These are phyloP conservation scores for Dinocampus coccinellae DNA, from an alignment of 2,888 invertebrate species.

Conservation along the genomic window DNA sequence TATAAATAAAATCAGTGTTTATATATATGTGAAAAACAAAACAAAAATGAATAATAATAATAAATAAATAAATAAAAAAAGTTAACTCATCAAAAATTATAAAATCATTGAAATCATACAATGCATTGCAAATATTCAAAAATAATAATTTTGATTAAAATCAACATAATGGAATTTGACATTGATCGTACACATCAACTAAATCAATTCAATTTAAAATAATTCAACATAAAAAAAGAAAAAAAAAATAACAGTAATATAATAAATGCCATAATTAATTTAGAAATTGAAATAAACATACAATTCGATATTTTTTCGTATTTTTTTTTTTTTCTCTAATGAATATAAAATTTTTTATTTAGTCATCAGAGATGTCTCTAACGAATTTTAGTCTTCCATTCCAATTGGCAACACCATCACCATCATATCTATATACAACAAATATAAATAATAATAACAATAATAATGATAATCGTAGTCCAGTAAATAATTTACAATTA, in stretches of 20 bases:
- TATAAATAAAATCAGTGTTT: no score
- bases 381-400: constrained; percentile 65
- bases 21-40: no score
- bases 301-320: neutral
- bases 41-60: no score
- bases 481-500: constrained; percentile 57
- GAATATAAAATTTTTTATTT: constrained; percentile 29
- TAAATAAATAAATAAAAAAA: neutral
- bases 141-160: neutral
- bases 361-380: constrained; percentile 58
- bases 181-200: constrained; percentile 26
- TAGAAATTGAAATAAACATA: neutral
- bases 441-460: constrained; percentile 28
- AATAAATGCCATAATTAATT: constrained; percentile 13
- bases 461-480: constrained; percentile 47
- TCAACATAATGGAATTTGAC: constrained; percentile 42
- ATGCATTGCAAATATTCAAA: neutral
- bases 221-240: constrained; percentile 10
- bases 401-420: constrained; percentile 60
- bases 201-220: constrained; percentile 2
- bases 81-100: no score
- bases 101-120: neutral
- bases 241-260: constrained; percentile 5
- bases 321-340: neutral
- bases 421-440: constrained; percentile 58